These are phyloP conservation scores for Haliclystus octoradiatus DNA, from an alignment of 30 jellyfish, hydroid and myxozoan genomes.

Conservation along the genomic window DNA sequence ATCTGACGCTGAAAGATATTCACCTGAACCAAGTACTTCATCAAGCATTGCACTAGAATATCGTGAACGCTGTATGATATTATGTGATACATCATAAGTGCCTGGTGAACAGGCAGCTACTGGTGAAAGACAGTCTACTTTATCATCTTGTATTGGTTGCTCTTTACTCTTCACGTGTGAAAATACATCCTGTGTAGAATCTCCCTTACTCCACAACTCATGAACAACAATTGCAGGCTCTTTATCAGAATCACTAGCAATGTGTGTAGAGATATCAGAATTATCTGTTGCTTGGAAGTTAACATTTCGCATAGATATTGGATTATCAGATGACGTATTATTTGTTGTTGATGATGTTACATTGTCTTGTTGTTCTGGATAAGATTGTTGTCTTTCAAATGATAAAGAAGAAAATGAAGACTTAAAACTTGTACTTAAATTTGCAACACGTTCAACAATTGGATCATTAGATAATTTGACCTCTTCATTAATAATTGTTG, in stretches of 20 bases:
- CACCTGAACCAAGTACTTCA: conserved; percentile 17
- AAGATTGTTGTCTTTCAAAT: conserved; percentile 3
- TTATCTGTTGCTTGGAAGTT: not conserved
- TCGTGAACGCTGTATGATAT: not conserved
- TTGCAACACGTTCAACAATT: conserved; percentile 3
- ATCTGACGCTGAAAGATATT: conserved; percentile 9
- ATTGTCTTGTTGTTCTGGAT: not conserved
- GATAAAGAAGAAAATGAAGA: conserved; percentile 25
- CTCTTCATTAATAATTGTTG: not conserved
- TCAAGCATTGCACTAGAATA: conserved; percentile 11
- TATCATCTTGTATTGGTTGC: not conserved
- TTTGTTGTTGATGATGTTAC: not conserved
- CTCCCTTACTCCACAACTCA: no score
- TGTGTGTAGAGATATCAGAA: no score
- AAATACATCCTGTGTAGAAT: not conserved
- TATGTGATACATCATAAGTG: not conserved
- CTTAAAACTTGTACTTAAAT: conserved; percentile 42
- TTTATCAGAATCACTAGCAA: no score
- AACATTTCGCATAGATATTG: not conserved
- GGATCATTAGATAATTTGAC: not conserved
- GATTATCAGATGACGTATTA: not conserved
- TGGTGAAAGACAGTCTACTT: not conserved
- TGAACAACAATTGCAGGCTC: no score
- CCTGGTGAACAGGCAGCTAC: not conserved
- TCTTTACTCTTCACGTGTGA: not conserved